Evolutionary conservation across 2,888 invertebrate genomes (phyloP).

Genomic region (Autographa gamma): DNA sequence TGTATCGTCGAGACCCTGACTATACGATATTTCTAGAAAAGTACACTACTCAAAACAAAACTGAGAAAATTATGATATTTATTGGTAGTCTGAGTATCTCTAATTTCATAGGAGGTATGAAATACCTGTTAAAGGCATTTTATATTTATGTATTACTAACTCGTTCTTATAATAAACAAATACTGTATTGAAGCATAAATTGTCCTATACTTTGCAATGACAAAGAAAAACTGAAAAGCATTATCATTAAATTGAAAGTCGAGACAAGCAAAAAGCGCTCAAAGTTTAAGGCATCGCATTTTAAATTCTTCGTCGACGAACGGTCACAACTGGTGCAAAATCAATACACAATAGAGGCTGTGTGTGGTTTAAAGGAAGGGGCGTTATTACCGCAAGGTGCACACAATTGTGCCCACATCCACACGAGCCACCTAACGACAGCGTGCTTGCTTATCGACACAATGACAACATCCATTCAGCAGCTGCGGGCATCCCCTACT

Average conservation of each 20-base stretch:
- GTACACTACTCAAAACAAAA: too few relatives aligned
- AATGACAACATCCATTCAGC: conserved; percentile 45
- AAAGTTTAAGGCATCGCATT: conserved; percentile 16
- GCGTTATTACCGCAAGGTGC: conserved; percentile 49
- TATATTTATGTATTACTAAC: too few relatives aligned
- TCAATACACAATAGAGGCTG: conserved; percentile 47
- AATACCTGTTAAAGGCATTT: too few relatives aligned
- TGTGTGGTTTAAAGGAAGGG: conserved; percentile 25
- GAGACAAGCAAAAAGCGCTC: conserved; percentile 10
- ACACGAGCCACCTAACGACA: conserved; percentile 16
- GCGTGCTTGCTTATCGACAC: conserved; percentile 24
- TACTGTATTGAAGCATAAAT: conserved; percentile 20
- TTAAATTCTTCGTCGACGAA: conserved; percentile 18
- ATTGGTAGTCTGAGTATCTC: too few relatives aligned
- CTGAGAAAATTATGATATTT: too few relatives aligned
- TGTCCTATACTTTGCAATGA: conserved; percentile 9
- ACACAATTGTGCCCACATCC: conserved; percentile 38
- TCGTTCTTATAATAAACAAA: not conserved
- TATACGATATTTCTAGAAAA: too few relatives aligned
- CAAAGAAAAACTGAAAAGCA: conserved; percentile 20
- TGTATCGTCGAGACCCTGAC: too few relatives aligned
- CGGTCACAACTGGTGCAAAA: conserved; percentile 19
- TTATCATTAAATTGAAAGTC: conserved; percentile 28
- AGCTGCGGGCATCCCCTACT: conserved; percentile 26
- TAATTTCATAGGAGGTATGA: too few relatives aligned